A percentile compares a stretch with the other conserved stretches of the same genome.
phyloP scores from a whole-genome alignment of 2,888 invertebrate genomes.

The Aphidoletes aphidimyza region DNA sequence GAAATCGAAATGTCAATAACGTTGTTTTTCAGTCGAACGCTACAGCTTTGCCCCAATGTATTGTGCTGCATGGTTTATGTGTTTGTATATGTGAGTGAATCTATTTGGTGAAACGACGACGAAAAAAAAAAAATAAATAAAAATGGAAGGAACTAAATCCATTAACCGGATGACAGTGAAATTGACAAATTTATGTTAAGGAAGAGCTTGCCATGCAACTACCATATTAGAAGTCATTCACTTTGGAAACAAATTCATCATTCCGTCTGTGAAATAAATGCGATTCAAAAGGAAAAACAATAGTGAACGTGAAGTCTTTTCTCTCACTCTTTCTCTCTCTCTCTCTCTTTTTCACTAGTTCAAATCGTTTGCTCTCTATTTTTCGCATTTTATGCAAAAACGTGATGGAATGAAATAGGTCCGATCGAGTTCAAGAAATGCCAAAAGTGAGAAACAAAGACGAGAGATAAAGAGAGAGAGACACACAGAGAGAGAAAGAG shows the following conservation, averaged over 20 bases:
- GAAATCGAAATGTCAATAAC: conserved; percentile 34
- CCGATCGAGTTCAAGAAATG: not conserved
- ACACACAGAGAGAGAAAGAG: not conserved
- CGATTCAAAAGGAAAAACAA: too few relatives aligned
- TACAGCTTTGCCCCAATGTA: not conserved
- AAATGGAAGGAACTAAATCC: not conserved
- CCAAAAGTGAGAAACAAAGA: too few relatives aligned
- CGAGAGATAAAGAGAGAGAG: not conserved
- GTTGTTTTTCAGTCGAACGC: too few relatives aligned
- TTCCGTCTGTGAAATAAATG: too few relatives aligned
- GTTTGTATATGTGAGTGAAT: not conserved
- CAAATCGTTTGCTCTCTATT: too few relatives aligned
- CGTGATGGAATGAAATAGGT: not conserved
- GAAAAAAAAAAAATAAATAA: not conserved
- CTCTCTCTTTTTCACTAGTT: too few relatives aligned
- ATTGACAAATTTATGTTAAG: conserved; percentile 40
- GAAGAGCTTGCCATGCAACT: not conserved
- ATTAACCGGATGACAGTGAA: conserved; percentile 3
- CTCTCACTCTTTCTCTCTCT: too few relatives aligned
- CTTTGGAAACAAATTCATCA: conserved; percentile 30
- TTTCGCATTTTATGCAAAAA: conserved; percentile 7
- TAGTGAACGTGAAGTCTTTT: too few relatives aligned
- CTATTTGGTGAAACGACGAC: not conserved
- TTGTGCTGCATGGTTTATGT: not conserved
- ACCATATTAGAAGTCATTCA: not conserved